These are phyloP conservation scores for Lymantria monacha DNA, from an alignment of 2,888 invertebrate genomes.

Conservation along the genomic window DNA sequence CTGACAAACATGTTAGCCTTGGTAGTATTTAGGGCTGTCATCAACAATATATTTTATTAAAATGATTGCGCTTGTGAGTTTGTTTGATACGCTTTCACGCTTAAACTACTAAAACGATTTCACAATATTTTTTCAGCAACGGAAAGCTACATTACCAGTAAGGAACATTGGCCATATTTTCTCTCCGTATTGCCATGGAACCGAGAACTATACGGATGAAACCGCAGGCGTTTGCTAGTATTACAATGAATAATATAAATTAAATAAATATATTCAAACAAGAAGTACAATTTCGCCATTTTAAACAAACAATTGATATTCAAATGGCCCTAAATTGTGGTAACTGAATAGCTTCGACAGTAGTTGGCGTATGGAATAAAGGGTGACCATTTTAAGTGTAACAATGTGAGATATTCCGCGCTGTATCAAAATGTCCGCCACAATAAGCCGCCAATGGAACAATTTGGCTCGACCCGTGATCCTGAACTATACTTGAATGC, in stretches of 20 bases:
- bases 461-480: slow-evolving; percentile 54
- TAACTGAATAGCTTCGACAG: slow-evolving; percentile 35
- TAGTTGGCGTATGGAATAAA: slow-evolving; percentile 30
- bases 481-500: slow-evolving; percentile 26
- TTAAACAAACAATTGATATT: slow-evolving; percentile 22
- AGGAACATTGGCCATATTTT: no score
- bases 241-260: not conserved
- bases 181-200: no score
- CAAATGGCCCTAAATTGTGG: slow-evolving; percentile 30
- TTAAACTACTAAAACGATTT: no score
- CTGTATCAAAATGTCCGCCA: slow-evolving; percentile 31
- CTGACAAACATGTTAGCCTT: no score
- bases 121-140: no score
- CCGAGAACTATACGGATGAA: no score
- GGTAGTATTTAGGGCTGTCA: no score
- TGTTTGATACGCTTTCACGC: no score
- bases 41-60: no score
- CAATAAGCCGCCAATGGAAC: slow-evolving; percentile 62
- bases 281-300: not conserved
- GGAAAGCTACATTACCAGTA: no score
- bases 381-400: slow-evolving; percentile 32
- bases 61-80: no score
- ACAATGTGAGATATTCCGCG: slow-evolving; percentile 34
- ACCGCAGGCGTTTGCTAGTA: no score
- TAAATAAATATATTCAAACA: slow-evolving; percentile 1